Conservation (phyloP, 2,888 invertebrate genomes). For the Clistopyga incitator region DNA sequence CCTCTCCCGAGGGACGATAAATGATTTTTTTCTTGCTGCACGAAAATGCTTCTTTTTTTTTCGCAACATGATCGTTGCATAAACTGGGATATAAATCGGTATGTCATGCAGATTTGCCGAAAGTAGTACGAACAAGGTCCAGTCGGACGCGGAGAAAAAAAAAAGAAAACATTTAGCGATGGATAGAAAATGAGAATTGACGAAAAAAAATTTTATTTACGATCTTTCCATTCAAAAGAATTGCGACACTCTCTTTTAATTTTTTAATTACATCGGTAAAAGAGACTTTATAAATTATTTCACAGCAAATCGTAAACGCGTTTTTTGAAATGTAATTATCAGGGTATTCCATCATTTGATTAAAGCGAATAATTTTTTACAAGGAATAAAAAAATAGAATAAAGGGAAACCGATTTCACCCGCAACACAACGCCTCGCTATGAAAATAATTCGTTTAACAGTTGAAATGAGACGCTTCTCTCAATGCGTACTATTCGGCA, state of each 20-base stretch:
- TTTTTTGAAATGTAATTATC: constrained; percentile 29
- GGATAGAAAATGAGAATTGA: constrained; percentile 7
- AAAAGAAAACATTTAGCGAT: not conserved
- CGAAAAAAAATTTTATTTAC: constrained; percentile 22
- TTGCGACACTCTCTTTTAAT: not conserved
- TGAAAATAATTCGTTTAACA: not conserved
- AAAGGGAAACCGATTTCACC: not conserved
- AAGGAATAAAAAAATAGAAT: not conserved
- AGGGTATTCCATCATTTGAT: constrained; percentile 43
- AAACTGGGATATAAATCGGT: not conserved
- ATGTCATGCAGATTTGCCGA: not conserved
- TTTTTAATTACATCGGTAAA: constrained; percentile 1
- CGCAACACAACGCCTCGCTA: too few relatives aligned
- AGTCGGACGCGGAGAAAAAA: constrained; percentile 17
- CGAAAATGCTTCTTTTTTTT: constrained; percentile 15
- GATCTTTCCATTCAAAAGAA: constrained; percentile 17
- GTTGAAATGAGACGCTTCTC: not conserved
- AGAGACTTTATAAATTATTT: constrained; percentile 31
- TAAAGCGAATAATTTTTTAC: constrained; percentile 20
- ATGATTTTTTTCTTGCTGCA: constrained; percentile 14
- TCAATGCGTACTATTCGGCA: not conserved
- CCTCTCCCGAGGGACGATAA: not conserved
- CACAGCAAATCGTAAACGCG: constrained; percentile 24
- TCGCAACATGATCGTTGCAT: not conserved
- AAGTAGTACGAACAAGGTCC: constrained; percentile 17